phyloP scores from a whole-genome alignment of 2,888 invertebrate species.

The Trichopoda pennipes region DNA sequence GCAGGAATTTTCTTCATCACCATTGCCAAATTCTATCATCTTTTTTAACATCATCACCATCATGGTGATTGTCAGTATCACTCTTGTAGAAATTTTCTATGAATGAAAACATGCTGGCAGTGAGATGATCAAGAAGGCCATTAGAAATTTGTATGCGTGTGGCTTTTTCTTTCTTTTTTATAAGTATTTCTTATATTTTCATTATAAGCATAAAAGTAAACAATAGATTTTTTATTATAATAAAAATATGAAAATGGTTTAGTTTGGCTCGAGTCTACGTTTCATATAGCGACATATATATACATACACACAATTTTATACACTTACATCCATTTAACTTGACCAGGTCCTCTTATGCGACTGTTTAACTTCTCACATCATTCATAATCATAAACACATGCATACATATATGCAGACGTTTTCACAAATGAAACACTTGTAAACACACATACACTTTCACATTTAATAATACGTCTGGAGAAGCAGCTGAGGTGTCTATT shows the following conservation, averaged over 20 bases:
- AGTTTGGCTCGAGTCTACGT: conserved; percentile 44
- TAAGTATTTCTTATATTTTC: conserved; percentile 64
- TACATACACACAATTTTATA: background rate
- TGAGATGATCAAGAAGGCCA: conserved; percentile 59
- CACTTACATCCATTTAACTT: background rate
- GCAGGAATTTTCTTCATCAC: conserved; percentile 62
- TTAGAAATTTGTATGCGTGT: conserved; percentile 66
- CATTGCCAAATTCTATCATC: conserved; percentile 31
- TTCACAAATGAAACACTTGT: conserved; percentile 46
- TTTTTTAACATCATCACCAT: conserved; percentile 4
- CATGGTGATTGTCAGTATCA: conserved; percentile 40
- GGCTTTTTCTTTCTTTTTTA: conserved; percentile 60
- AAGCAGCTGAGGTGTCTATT: conserved; percentile 54
- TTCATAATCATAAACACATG: conserved; percentile 34
- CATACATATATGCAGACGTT: background rate
- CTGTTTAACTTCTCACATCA: conserved; percentile 54
- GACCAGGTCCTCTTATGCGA: conserved; percentile 33
- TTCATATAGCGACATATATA: conserved; percentile 19
- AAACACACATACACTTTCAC: background rate
- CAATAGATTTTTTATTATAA: conserved; percentile 50
- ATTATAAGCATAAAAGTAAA: conserved; percentile 72
- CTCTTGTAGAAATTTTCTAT: conserved; percentile 25
- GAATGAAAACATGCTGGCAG: conserved; percentile 33
- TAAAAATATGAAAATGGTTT: conserved; percentile 43
- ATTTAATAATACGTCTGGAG: conserved; percentile 48